Conservation (phyloP, 1,140 invertebrate genomes). For the Solenopsis fugax region DNA sequence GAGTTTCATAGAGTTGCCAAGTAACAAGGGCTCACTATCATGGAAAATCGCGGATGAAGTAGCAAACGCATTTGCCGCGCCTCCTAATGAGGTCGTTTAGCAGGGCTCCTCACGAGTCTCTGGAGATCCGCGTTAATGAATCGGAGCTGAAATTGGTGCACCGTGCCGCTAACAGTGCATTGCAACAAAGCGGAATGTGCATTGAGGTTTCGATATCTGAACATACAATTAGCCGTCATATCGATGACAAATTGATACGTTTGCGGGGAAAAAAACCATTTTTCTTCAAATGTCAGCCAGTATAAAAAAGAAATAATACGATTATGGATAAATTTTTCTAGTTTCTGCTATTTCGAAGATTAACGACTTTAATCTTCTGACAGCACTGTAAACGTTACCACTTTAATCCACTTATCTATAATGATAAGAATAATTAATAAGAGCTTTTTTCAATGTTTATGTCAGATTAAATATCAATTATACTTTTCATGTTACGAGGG, state of each 20-base stretch:
- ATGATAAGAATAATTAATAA: not conserved
- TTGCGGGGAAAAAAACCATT: slow-evolving; percentile 53
- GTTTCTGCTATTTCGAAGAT: not conserved
- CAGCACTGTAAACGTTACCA: not conserved
- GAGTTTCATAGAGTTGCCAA: slow-evolving; percentile 64
- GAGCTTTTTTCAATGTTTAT: not conserved
- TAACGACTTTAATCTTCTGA: not conserved
- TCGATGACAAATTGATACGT: slow-evolving; percentile 71
- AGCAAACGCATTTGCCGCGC: slow-evolving; percentile 75
- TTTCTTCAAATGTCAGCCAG: slow-evolving; percentile 15
- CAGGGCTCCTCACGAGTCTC: slow-evolving; percentile 62
- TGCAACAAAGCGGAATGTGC: slow-evolving; percentile 76
- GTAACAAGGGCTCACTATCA: slow-evolving; percentile 73
- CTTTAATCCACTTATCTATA: not conserved
- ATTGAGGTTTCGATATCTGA: slow-evolving; percentile 76
- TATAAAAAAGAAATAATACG: slow-evolving; percentile 8
- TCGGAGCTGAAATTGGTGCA: slow-evolving; percentile 79
- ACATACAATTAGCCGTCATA: slow-evolving; percentile 74
- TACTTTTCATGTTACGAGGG: not conserved
- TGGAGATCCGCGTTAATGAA: slow-evolving; percentile 77
- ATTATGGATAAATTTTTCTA: slow-evolving; percentile 3
- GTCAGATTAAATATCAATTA: not conserved
- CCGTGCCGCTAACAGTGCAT: slow-evolving; percentile 71
- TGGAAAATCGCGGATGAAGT: slow-evolving; percentile 72
- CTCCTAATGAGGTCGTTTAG: slow-evolving; percentile 79